Base-by-base conservation (phyloP, 2,113 vertebrate genomes). In the Dasyornis broadbenti region DNA sequence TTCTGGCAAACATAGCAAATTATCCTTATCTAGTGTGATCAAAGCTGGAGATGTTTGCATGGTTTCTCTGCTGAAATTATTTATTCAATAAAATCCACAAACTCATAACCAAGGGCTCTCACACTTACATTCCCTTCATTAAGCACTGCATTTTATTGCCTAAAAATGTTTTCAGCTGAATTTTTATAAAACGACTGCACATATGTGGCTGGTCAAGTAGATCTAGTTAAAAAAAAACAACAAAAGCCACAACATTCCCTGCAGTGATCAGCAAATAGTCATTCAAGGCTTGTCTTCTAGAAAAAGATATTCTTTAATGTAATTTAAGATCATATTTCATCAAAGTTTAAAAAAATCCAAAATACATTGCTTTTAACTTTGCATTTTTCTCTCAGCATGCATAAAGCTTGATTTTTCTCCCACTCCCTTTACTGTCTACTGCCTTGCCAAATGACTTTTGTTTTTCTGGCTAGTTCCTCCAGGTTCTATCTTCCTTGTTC, bases 61-160 rank as follows among this genome's bases (percentile, higher is more conserved):
- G 33, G 12, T 71, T 95, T 81, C 22, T 45, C 33, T 86, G n/a
- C 24, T 72, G 59, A 80, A 90, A 76, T 88, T 94, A 89, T 92
- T 92, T 92, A 83, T 81, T 89, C 83, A 81, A 63, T 83, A 91
- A 89, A 92, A 82, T 79, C 71, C 75, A 93, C 53, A 92, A 76
- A 72, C 17, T 79, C 45, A 52, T 86, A 80, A 88, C 28, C 9
- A 2, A 63, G 12, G 31, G 22, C 30, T 73, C 50, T 90, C 45
- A 13, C 64, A 79, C 27, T 86, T 82, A 77, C 89, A 77, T 64
- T 81, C 28, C 81, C 83, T 81, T 95, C 64, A 86, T 83, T 89
- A 92, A 81, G 13, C 59, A 86, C 42, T 81, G 3, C 37, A 54
- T 89, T 95, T 92, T 70, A 81, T 65, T 20, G 20, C 17, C 40